Evolutionary conservation across 2,888 invertebrate genomes (phyloP).

Genomic region (Morpho helenor): DNA sequence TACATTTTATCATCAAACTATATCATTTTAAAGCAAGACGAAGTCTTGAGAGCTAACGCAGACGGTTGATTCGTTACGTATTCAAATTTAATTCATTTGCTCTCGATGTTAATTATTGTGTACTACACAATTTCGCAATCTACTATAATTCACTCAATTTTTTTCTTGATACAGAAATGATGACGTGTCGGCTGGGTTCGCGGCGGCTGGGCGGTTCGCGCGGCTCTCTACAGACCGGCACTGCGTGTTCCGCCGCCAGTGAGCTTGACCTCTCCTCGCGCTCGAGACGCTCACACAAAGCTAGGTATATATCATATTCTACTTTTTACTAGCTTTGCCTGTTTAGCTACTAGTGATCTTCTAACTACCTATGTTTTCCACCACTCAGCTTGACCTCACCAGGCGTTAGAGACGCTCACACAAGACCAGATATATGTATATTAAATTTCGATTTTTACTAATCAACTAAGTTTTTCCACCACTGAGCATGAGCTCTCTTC

Average conservation of each 20-base stretch:
- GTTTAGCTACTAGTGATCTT: conserved; percentile 85
- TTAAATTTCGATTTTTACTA: conserved; percentile 38
- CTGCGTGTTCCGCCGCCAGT: conserved; percentile 83
- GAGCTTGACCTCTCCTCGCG: conserved; percentile 88
- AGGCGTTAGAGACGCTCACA: conserved; percentile 84
- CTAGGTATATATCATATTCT: conserved; percentile 42
- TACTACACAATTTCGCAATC: not conserved
- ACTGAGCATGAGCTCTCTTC: conserved; percentile 87
- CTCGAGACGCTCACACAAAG: conserved; percentile 81
- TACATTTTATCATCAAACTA: too few species aligned
- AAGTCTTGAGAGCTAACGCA: too few species aligned
- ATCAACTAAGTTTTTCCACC: conserved; percentile 81
- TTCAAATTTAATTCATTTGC: too few species aligned
- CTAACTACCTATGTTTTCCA: too few species aligned
- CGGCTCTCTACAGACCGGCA: conserved; percentile 76
- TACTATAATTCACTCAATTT: not conserved
- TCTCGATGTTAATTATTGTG: too few species aligned
- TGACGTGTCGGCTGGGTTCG: conserved; percentile 89
- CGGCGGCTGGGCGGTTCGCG: conserved; percentile 79
- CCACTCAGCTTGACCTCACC: conserved; percentile 89
- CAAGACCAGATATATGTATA: conserved; percentile 56
- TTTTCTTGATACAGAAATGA: conserved; percentile 80
- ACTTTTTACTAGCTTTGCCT: conserved; percentile 70
- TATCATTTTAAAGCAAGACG: too few species aligned
- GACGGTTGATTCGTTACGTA: too few species aligned